These are phyloP conservation scores for Drosophila dives DNA, from an alignment of 2,888 invertebrate genomes.

Conservation along the genomic window DNA sequence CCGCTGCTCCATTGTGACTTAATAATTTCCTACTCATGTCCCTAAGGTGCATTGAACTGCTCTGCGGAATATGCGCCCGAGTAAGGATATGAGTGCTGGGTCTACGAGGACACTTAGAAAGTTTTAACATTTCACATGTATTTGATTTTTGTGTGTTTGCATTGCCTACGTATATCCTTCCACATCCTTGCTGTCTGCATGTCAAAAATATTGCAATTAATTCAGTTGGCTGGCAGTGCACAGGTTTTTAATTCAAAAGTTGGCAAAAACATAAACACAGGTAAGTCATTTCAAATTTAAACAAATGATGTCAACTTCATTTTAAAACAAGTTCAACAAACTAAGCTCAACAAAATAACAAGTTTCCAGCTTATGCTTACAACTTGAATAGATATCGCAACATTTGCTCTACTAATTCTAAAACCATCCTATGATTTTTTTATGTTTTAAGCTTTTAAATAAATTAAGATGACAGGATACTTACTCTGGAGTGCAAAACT, in stretches of 20 bases:
- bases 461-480: background rate
- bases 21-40: slow-evolving; percentile 77
- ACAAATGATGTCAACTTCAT: background rate
- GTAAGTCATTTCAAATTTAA: slow-evolving; percentile 3
- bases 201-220: slow-evolving; percentile 66
- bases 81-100: background rate
- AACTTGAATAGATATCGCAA: background rate
- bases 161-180: slow-evolving; percentile 3
- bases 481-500: background rate
- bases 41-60: slow-evolving; percentile 72
- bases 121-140: slow-evolving; percentile 19
- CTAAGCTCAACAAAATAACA: background rate
- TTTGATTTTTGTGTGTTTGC: slow-evolving; percentile 39
- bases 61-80: slow-evolving; percentile 15
- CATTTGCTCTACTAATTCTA: background rate
- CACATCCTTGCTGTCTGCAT: slow-evolving; percentile 16
- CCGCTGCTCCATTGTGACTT: slow-evolving; percentile 73
- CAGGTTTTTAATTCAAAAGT: slow-evolving; percentile 20
- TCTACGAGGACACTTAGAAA: slow-evolving; percentile 30
- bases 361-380: background rate
- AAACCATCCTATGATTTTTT: background rate
- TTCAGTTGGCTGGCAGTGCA: slow-evolving; percentile 38
- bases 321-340: background rate
- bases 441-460: background rate
- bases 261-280: slow-evolving; percentile 19